These are phyloP conservation scores for Drosophila anomalipes DNA, from an alignment of 2,888 invertebrate genomes.

Conservation along the genomic window DNA sequence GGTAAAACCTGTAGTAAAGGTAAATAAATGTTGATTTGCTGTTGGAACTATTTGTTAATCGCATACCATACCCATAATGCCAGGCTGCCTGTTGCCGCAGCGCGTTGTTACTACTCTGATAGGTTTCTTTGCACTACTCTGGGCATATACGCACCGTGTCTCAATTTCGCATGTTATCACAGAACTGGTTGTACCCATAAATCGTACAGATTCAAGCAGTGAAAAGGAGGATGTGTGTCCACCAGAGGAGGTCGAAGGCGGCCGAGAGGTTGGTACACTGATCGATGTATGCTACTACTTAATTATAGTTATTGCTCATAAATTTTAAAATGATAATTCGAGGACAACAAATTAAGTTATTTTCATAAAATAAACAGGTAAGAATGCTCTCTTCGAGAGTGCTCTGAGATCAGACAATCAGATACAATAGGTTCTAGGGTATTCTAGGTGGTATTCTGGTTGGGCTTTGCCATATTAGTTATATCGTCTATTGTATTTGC, in stretches of 20 bases:
- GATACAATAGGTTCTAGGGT: not conserved
- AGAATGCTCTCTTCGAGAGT: not conserved
- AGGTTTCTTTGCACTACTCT: conserved; percentile 88
- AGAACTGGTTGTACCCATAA: conserved; percentile 78
- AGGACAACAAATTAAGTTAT: not conserved
- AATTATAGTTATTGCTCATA: not conserved
- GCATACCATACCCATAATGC: not conserved
- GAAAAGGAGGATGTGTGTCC: conserved; percentile 18
- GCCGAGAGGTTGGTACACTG: not conserved
- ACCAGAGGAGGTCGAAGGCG: rapidly evolving
- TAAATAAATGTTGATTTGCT: not conserved
- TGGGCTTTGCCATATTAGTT: conserved; percentile 89
- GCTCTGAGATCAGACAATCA: not conserved
- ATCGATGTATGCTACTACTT: not conserved
- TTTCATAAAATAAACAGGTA: not conserved
- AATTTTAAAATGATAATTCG: not conserved
- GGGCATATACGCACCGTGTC: conserved; percentile 90
- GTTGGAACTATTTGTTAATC: not conserved
- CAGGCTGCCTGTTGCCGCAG: conserved; percentile 88
- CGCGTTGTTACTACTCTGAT: conserved; percentile 88
- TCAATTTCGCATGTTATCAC: conserved; percentile 89
- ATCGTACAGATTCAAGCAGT: not conserved
- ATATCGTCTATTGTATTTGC: conserved; percentile 89
- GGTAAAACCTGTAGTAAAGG: conserved; percentile 22
- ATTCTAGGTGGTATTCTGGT: conserved; percentile 94